A percentile compares a stretch with the other conserved stretches of the same genome.
Evolutionary conservation across 2,113 vertebrate genomes (phyloP).

Genomic region (Corythaixoides concolor): DNA sequence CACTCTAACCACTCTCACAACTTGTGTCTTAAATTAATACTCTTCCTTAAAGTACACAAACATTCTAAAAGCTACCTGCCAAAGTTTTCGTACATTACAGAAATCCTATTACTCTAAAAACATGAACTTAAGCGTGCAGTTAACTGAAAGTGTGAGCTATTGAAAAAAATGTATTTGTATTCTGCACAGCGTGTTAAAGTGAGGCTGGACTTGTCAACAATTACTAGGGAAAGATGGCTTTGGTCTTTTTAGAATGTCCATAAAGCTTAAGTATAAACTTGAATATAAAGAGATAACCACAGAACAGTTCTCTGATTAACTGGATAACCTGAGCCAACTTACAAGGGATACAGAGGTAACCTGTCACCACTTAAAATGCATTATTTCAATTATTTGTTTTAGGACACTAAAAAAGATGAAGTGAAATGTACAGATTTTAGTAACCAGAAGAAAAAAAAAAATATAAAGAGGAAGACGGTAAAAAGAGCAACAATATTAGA

Average conservation of each 20-base stretch:
- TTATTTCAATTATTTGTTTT: conserved; percentile 65
- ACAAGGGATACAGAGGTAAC: conserved; percentile 51
- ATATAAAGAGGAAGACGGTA: neutral
- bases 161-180: neutral
- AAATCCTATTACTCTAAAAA: neutral
- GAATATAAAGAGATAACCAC: conserved; percentile 4
- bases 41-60: neutral
- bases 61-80: conserved; percentile 2
- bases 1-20: neutral
- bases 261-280: conserved; percentile 23
- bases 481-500: conserved; percentile 26
- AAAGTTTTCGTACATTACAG: neutral
- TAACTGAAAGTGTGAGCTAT: neutral
- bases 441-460: conserved; percentile 15
- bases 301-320: conserved; percentile 60
- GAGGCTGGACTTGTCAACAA: neutral
- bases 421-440: conserved; percentile 55
- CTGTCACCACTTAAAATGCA: conserved; percentile 42
- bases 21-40: neutral
- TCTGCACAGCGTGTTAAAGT: neutral
- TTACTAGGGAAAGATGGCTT: neutral
- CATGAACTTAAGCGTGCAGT: neutral
- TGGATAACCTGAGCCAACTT: conserved; percentile 62
- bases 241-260: neutral
- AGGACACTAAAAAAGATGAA: conserved; percentile 55